phyloP scores from a whole-genome alignment of 2,113 vertebrate genomes.

The Leptodactylus fuscus region DNA sequence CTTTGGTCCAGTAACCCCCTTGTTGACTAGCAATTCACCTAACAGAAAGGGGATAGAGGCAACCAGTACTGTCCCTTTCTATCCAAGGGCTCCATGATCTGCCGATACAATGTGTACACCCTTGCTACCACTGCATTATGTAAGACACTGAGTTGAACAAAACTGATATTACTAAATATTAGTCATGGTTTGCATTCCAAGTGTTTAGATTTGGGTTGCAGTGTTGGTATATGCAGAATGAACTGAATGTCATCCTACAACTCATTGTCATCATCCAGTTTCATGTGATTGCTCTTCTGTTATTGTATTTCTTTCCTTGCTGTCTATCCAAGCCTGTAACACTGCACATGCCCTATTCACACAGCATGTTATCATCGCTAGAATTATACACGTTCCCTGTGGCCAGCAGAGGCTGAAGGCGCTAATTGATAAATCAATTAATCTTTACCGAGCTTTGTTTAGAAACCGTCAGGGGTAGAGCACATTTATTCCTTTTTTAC shows the following conservation, averaged over 20 bases:
- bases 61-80: too few relatives aligned
- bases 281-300: background rate
- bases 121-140: too few relatives aligned
- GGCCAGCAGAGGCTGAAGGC: constrained; percentile 82
- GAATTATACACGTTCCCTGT: constrained; percentile 83
- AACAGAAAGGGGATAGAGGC: too few relatives aligned
- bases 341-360: constrained; percentile 11
- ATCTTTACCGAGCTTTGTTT: constrained; percentile 94
- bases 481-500: constrained; percentile 62
- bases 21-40: too few relatives aligned
- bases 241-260: background rate
- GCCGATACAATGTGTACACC: too few relatives aligned
- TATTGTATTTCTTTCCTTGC: background rate
- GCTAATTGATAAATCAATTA: constrained; percentile 98
- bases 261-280: background rate
- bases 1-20: too few relatives aligned
- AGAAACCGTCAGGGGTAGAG: constrained; percentile 90
- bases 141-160: too few relatives aligned
- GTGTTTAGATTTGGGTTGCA: background rate
- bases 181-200: too few relatives aligned
- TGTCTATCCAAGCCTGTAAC: background rate
- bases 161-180: too few relatives aligned
- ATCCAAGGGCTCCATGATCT: too few relatives aligned
- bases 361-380: constrained; percentile 81
- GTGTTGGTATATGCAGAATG: background rate